Percentiles rank a stretch among this genome's conserved stretches.
phyloP scores from a whole-genome alignment of 2,888 invertebrate species.

The Mayetiola destructor region DNA sequence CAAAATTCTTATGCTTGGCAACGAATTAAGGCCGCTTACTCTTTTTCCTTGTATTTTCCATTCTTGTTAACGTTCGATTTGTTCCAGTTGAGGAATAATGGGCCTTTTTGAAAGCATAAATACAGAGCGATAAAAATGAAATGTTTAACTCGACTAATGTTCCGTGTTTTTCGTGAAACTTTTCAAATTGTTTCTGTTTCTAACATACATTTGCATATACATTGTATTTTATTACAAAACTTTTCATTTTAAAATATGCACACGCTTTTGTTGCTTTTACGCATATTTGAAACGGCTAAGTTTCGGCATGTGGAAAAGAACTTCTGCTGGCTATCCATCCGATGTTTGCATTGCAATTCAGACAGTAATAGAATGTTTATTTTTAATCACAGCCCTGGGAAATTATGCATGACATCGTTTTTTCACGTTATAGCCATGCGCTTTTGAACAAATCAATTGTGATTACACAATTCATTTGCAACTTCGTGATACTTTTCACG shows the following conservation, averaged over 20 bases:
- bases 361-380: conserved; percentile 7
- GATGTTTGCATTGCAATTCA: not conserved
- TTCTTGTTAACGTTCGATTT: not conserved
- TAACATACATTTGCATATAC: not conserved
- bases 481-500: too few relatives aligned
- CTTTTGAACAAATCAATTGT: not conserved
- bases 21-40: too few relatives aligned
- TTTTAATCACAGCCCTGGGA: conserved; percentile 12
- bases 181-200: not conserved
- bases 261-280: too few relatives aligned
- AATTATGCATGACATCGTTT: too few relatives aligned
- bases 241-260: conserved; percentile 2
- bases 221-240: conserved; percentile 7
- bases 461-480: conserved; percentile 11
- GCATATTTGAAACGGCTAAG: too few relatives aligned
- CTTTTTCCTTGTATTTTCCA: not conserved
- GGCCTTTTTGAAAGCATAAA: conserved; percentile 8
- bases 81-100: conserved; percentile 3
- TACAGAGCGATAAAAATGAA: conserved; percentile 11
- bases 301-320: too few relatives aligned
- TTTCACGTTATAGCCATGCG: too few relatives aligned
- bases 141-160: conserved; percentile 4
- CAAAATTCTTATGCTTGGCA: too few relatives aligned
- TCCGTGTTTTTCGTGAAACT: not conserved
- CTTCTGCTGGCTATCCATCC: not conserved